Base-by-base conservation (phyloP, 2,888 invertebrate genomes). In the Lacanobia wlatinum region DNA sequence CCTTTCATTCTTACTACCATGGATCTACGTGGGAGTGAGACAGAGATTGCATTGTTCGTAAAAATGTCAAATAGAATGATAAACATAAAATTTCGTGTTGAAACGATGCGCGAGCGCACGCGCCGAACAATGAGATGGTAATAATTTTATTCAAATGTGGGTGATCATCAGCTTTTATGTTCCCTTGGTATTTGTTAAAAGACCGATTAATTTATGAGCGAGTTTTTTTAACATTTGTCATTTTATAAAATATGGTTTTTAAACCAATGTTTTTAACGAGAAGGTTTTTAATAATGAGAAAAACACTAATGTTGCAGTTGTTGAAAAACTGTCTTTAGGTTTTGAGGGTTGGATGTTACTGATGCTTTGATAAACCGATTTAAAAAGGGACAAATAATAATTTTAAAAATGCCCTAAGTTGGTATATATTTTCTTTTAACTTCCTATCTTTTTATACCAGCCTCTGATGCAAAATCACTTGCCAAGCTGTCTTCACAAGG, bases 11-110 rank as follows among this genome's bases (percentile, higher is more conserved):
- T 75, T 83, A 82, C 72, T 64, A 64, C 70, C 83, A 82, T 88
- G 77, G 75, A 78, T 81, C 87, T 88, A 89, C 76, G 84, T 84
- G 90, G 92, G 87, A 85, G 91, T 90, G 93, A 91, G 84, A 87
- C 81, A 85, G 83, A 83, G 73, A 87, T 78, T 80, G 91, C 90
- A 94, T 95, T 95, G 95, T 96, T 94, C 93, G 92, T 93, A 93
- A 94, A 94, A 95, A 95, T 95, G 95, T 95, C 94, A 95, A 95
- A 94, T 93, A 93, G 94, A 94, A 95, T 95, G 95, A 96, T 95
- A 95, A 95, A 95, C 95, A 94, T 92, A 94, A 95, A 94, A 93
- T 91, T 90, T 91, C 90, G 92, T 94, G 95, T 94, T 93, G 93
- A 94, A 95, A 94, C 89, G 89, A 87, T 87, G 84, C 73, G 78